Percentiles rank a stretch among this genome's conserved stretches.
phyloP scores from a whole-genome alignment of 2,797 vertebrate species.

The Chelidonichthys spinosus region DNA sequence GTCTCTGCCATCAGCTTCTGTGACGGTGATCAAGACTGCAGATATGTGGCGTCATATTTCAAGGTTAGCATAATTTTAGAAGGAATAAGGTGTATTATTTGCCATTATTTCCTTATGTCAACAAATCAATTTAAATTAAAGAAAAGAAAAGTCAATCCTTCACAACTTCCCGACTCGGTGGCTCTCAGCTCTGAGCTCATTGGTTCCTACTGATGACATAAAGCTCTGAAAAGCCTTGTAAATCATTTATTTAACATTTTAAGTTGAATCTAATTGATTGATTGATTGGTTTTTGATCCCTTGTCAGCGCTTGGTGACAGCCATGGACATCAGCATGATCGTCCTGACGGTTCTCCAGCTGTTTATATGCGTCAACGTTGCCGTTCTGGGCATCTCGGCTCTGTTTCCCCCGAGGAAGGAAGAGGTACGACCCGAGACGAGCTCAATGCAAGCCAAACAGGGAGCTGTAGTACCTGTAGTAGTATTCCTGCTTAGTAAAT shows the following conservation, averaged over 20 bases:
- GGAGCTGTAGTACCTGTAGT: background rate
- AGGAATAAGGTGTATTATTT: background rate
- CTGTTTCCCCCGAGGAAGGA: background rate
- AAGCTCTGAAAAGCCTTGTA: too few species aligned
- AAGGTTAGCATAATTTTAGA: conserved; percentile 42
- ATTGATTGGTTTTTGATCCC: background rate
- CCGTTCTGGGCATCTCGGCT: conserved; percentile 45
- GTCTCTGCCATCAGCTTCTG: conserved; percentile 7
- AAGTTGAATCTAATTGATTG: background rate
- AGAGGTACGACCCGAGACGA: background rate
- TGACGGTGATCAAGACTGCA: conserved; percentile 4
- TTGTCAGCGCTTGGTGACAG: background rate
- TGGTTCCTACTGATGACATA: background rate
- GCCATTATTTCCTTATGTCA: background rate
- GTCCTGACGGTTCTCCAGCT: conserved; percentile 65
- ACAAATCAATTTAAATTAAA: background rate
- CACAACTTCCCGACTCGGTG: background rate
- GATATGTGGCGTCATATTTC: background rate
- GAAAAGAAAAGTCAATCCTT: background rate
- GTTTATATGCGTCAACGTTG: conserved; percentile 59
- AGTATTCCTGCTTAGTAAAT: background rate
- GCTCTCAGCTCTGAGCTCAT: background rate
- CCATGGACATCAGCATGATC: conserved; percentile 70
- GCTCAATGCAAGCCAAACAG: background rate
- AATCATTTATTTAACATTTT: too few species aligned